Conservation (phyloP, 1,140 invertebrate genomes). For the Solenopsis fugax region DNA sequence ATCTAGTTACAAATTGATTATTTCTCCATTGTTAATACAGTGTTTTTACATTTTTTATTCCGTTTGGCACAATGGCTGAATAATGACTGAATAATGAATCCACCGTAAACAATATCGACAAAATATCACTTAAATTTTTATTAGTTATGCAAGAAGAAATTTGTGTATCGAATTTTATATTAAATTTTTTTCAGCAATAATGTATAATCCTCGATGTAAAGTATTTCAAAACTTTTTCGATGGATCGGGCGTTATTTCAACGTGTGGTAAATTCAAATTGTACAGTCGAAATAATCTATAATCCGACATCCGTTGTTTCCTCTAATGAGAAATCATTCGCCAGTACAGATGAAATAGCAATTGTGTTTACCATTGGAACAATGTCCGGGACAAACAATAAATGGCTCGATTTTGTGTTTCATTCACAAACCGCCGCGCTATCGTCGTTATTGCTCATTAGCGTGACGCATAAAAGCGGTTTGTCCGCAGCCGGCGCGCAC, state of each 20-base stretch:
- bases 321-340: constrained; percentile 30
- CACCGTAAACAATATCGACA: neutral
- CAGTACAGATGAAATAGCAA: constrained; percentile 17
- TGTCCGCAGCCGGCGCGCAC: neutral
- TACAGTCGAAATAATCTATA: constrained; percentile 4
- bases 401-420: constrained; percentile 31
- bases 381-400: constrained; percentile 27
- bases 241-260: constrained; percentile 1
- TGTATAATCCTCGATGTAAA: neutral
- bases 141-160: neutral
- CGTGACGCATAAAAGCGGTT: constrained; percentile 26
- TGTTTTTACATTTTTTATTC: neutral
- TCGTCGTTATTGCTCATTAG: constrained; percentile 30
- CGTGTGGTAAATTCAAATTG: neutral
- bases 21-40: neutral
- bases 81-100: neutral
- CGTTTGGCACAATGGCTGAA: neutral
- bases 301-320: neutral
- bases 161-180: neutral
- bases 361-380: constrained; percentile 36
- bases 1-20: constrained; percentile 4
- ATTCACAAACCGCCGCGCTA: constrained; percentile 2
- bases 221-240: neutral
- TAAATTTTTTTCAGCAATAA: neutral
- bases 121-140: neutral